Conservation (phyloP, 2,113 vertebrate species). For the Microcebus lehilahytsara region DNA sequence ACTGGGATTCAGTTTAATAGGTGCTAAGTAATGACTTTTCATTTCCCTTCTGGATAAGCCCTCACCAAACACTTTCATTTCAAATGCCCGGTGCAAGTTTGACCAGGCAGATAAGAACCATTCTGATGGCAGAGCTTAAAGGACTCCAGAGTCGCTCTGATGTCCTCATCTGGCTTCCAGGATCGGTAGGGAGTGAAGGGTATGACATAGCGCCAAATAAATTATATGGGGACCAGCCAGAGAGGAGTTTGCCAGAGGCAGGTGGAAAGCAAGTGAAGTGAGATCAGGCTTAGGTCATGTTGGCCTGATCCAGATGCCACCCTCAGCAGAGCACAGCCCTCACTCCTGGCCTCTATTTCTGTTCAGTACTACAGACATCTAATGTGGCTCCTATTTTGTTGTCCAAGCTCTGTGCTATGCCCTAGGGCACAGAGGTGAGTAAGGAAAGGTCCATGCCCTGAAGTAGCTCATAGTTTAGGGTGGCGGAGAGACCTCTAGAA, state of each 20-base stretch:
- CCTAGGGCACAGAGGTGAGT: neutral
- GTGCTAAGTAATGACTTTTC: neutral
- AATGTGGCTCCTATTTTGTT: neutral
- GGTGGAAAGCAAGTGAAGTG: neutral
- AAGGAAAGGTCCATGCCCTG: neutral
- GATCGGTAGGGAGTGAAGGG: neutral
- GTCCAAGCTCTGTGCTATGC: neutral
- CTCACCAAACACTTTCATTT: neutral
- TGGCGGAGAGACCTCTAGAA: neutral
- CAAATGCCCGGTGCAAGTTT: neutral
- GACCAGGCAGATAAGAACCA: neutral
- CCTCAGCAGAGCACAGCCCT: neutral
- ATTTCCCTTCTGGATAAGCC: neutral
- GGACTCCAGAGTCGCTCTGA: neutral
- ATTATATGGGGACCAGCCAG: neutral
- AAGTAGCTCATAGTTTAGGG: neutral
- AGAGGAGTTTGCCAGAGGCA: neutral
- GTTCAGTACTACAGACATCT: neutral
- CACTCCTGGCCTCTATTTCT: neutral
- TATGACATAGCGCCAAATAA: neutral
- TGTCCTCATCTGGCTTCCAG: neutral
- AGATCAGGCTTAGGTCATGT: neutral
- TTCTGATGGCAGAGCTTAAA: neutral
- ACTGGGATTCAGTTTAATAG: slow-evolving; percentile 1
- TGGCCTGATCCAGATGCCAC: neutral